A percentile compares a stretch with the other conserved stretches of the same genome.
These are phyloP conservation scores for Drosophila borealis DNA, from an alignment of 2,888 invertebrate genomes.

Conservation along the genomic window DNA sequence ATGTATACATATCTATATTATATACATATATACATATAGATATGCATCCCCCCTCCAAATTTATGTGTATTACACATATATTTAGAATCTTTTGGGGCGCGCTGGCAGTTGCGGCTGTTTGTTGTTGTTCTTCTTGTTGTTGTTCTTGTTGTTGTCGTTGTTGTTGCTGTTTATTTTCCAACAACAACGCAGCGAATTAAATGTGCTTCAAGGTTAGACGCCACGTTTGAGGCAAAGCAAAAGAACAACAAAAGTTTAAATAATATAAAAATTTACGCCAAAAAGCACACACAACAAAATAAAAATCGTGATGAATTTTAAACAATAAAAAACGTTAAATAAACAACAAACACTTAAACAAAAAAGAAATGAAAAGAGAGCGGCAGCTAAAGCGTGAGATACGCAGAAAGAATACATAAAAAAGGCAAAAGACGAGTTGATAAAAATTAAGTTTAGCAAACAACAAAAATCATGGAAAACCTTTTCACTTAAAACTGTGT, in stretches of 20 bases:
- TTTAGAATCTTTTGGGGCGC: slow-evolving; percentile 40
- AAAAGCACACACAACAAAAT: slow-evolving; percentile 64
- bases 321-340: slow-evolving; percentile 56
- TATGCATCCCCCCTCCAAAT: slow-evolving; percentile 26
- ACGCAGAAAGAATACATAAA: slow-evolving; percentile 6
- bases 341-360: slow-evolving; percentile 59
- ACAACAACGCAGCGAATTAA: slow-evolving; percentile 61
- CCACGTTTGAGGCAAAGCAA: slow-evolving; percentile 41
- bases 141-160: slow-evolving; percentile 15
- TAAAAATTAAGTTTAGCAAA: slow-evolving; percentile 26
- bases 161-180: slow-evolving; percentile 53
- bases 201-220: slow-evolving; percentile 77
- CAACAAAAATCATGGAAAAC: slow-evolving; percentile 33
- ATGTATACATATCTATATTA: slow-evolving; percentile 4
- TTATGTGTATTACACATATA: slow-evolving; percentile 44
- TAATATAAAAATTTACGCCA: slow-evolving; percentile 29
- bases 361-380: slow-evolving; percentile 18
- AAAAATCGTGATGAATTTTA: slow-evolving; percentile 78
- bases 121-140: slow-evolving; percentile 32
- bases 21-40: slow-evolving; percentile 13
- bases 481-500: slow-evolving; percentile 11
- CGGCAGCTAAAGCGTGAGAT: slow-evolving; percentile 16
- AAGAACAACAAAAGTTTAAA: slow-evolving; percentile 36
- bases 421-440: slow-evolving; percentile 5
- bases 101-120: slow-evolving; percentile 18